These are phyloP conservation scores for Antigone vipio DNA, from an alignment of 2,113 vertebrate genomes.

Conservation along the genomic window DNA sequence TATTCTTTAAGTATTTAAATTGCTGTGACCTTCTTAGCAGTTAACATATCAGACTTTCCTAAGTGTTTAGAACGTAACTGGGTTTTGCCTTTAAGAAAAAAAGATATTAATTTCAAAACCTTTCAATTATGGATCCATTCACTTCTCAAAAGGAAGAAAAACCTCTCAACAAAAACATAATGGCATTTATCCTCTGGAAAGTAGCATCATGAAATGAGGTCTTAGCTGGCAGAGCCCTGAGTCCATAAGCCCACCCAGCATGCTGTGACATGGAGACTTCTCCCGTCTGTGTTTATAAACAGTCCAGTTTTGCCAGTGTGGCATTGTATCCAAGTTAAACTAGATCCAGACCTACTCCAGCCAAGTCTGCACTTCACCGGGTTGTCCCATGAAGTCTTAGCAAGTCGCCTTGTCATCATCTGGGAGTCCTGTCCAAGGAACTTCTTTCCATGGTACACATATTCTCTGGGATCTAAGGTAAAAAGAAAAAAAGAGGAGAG, in stretches of 20 bases:
- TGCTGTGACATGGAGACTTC: background rate
- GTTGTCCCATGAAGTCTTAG: background rate
- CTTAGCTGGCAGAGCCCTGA: background rate
- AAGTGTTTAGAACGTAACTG: background rate
- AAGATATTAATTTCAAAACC: background rate
- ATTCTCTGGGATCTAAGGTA: background rate
- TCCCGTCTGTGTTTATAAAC: background rate
- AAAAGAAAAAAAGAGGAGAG: background rate
- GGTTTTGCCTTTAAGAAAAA: background rate
- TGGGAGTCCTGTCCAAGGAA: background rate
- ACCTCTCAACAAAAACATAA: background rate
- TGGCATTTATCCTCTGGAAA: background rate
- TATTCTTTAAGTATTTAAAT: slow-evolving; percentile 28
- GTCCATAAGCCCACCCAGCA: background rate
- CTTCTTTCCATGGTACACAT: background rate
- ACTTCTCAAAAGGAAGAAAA: background rate
- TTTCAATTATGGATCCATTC: background rate
- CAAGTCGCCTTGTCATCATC: background rate
- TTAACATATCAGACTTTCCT: background rate
- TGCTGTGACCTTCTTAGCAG: background rate
- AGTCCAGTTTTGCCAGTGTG: background rate
- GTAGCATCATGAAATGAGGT: background rate
- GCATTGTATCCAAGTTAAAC: background rate
- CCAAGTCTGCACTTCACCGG: background rate
- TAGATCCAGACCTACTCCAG: background rate